Evolutionary conservation across 1,140 invertebrate species (phyloP).

Genomic region (Drosophila nigromelanica): DNA sequence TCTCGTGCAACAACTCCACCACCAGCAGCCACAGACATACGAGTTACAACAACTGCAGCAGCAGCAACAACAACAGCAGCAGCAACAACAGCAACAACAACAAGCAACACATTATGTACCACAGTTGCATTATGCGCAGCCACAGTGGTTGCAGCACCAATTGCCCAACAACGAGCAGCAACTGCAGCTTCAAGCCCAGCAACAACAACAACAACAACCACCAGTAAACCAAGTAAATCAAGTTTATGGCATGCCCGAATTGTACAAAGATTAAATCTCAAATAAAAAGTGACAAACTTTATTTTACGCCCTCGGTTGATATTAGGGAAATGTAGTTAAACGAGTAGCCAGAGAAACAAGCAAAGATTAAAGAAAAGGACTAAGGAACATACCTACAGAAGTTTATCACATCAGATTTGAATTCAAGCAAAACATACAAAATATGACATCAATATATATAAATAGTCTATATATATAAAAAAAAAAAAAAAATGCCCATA

Average conservation of each 20-base stretch:
- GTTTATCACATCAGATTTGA: slow-evolving; percentile 30
- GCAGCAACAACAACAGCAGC: slow-evolving; percentile 39
- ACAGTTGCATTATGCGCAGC: slow-evolving; percentile 62
- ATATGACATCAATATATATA: neutral
- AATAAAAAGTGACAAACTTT: slow-evolving; percentile 3
- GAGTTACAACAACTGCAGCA: slow-evolving; percentile 45
- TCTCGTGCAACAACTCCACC: slow-evolving; percentile 46
- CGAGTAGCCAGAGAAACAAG: neutral
- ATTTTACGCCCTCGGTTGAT: neutral
- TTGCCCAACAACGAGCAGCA: slow-evolving; percentile 66
- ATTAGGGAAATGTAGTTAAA: slow-evolving; percentile 7
- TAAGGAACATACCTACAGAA: neutral
- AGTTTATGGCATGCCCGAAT: slow-evolving; percentile 63
- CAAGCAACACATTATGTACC: slow-evolving; percentile 59
- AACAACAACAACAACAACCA: slow-evolving; percentile 40
- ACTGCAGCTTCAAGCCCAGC: slow-evolving; percentile 16
- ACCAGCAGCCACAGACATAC: slow-evolving; percentile 42
- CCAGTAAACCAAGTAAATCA: slow-evolving; percentile 32
- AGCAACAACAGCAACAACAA: slow-evolving; percentile 35
- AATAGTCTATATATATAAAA: neutral
- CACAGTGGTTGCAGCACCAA: slow-evolving; percentile 71
- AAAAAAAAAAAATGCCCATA: slow-evolving; percentile 8
- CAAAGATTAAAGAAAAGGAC: neutral
- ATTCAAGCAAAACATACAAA: slow-evolving; percentile 6
- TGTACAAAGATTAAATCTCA: slow-evolving; percentile 54